Evolutionary conservation across 2,888 invertebrate species (phyloP).

Genomic region (Meteorus cinctellus): DNA sequence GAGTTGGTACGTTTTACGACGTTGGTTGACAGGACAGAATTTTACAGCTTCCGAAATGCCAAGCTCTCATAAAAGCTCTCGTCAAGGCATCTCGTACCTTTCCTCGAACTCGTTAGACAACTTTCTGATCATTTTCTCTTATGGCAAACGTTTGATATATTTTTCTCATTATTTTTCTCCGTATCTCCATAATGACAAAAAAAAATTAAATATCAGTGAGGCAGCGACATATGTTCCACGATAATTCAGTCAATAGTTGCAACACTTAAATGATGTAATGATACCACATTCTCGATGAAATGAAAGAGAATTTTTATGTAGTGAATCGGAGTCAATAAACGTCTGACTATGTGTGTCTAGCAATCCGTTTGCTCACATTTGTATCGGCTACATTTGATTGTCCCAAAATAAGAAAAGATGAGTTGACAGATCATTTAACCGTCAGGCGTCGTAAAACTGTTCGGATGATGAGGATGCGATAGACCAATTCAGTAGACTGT

Average conservation of each 20-base stretch:
- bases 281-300: neutral
- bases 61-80: slow-evolving; percentile 62
- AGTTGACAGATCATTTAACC: slow-evolving; percentile 68
- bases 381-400: neutral
- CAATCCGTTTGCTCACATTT: neutral
- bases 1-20: slow-evolving; percentile 48
- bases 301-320: neutral
- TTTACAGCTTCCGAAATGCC: slow-evolving; percentile 65
- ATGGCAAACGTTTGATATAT: neutral
- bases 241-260: no score
- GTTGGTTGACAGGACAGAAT: slow-evolving; percentile 61
- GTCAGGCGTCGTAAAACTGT: slow-evolving; percentile 62
- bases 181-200: neutral
- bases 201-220: neutral
- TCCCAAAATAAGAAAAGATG: neutral
- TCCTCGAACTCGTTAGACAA: slow-evolving; percentile 36
- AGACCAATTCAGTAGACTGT: slow-evolving; percentile 61
- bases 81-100: slow-evolving; percentile 55
- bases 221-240: no score
- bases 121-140: slow-evolving; percentile 6
- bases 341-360: no score
- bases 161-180: neutral
- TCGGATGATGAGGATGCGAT: slow-evolving; percentile 45
- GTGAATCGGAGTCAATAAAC: neutral
- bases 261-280: neutral